phyloP scores from a whole-genome alignment of 2,113 vertebrate genomes.

The Caranx ignobilis region DNA sequence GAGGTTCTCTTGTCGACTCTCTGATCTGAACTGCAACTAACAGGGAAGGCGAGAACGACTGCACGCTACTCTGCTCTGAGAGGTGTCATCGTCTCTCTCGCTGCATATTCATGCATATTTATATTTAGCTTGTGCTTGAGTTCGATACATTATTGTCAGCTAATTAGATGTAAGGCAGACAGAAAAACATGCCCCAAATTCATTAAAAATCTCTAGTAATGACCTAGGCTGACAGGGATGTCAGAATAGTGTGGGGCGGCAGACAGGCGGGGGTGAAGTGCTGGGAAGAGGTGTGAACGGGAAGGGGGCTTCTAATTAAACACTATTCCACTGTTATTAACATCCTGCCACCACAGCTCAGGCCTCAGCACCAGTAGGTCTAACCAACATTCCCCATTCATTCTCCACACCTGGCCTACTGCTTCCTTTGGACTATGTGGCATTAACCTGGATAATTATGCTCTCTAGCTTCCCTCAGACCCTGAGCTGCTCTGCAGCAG shows the following conservation, averaged over 20 bases:
- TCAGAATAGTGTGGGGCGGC: constrained; percentile 92
- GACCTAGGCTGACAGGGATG: constrained; percentile 98
- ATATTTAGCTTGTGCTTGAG: constrained; percentile 94
- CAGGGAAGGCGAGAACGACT: constrained; percentile 72
- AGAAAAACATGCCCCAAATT: constrained; percentile 95
- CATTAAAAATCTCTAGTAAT: constrained; percentile 99
- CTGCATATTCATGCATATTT: constrained; percentile 97
- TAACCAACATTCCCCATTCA: constrained; percentile 56
- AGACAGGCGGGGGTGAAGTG: constrained; percentile 89
- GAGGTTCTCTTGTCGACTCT: constrained; percentile 79
- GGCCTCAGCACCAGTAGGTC: constrained; percentile 63
- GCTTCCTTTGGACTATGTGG: constrained; percentile 54
- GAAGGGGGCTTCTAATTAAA: constrained; percentile 98
- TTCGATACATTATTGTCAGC: constrained; percentile 99
- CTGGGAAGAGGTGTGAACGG: constrained; percentile 88
- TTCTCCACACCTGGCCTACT: constrained; percentile 21
- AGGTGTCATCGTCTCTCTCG: constrained; percentile 83
- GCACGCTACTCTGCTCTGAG: constrained; percentile 64
- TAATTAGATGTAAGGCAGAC: constrained; percentile 98
- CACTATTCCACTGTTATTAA: constrained; percentile 99
- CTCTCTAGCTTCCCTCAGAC: constrained; percentile 50
- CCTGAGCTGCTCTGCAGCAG: constrained; percentile 31
- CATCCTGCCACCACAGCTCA: constrained; percentile 85
- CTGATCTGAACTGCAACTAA: constrained; percentile 82
- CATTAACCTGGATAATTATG: constrained; percentile 75